Evolutionary conservation across 2,888 invertebrate species (phyloP).

Genomic region (Carabus problematicus): DNA sequence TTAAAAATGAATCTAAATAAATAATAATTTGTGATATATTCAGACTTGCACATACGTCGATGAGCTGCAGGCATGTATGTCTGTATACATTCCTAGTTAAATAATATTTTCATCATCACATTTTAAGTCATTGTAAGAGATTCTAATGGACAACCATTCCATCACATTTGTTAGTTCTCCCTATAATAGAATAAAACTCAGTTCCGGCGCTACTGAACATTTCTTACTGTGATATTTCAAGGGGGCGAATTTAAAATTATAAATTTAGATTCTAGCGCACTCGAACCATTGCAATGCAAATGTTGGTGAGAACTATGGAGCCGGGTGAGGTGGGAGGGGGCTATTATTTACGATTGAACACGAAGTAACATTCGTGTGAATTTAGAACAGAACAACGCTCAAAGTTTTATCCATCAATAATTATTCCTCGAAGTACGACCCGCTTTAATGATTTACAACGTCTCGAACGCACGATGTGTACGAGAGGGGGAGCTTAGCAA

Average conservation of each 20-base stretch:
- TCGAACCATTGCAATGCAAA: conserved; percentile 12
- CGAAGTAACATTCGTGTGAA: conserved; percentile 5
- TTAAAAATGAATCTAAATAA: no score
- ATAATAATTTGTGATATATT: no score
- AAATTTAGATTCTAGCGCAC: conserved; percentile 8
- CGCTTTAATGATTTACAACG: conserved; percentile 31
- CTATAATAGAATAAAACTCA: no score
- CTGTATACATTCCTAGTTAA: no score
- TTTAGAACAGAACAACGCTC: conserved; percentile 12
- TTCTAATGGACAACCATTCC: no score
- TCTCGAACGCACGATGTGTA: conserved; percentile 19
- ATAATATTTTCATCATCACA: no score
- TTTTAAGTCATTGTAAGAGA: no score
- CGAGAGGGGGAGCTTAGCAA: conserved; percentile 19
- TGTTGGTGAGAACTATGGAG: background rate
- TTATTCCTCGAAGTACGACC: conserved; percentile 23
- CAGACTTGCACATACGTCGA: no score
- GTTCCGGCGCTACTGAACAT: conserved; percentile 7
- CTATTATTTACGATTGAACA: conserved; percentile 18
- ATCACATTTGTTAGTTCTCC: no score
- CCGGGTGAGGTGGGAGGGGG: background rate
- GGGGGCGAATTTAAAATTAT: conserved; percentile 11
- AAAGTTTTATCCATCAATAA: conserved; percentile 34
- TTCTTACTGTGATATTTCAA: background rate
- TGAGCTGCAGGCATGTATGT: no score